A percentile compares a stretch with the other conserved stretches of the same genome.
Conservation (phyloP, 2,888 invertebrate species). For the Drosophila emarginata region DNA sequence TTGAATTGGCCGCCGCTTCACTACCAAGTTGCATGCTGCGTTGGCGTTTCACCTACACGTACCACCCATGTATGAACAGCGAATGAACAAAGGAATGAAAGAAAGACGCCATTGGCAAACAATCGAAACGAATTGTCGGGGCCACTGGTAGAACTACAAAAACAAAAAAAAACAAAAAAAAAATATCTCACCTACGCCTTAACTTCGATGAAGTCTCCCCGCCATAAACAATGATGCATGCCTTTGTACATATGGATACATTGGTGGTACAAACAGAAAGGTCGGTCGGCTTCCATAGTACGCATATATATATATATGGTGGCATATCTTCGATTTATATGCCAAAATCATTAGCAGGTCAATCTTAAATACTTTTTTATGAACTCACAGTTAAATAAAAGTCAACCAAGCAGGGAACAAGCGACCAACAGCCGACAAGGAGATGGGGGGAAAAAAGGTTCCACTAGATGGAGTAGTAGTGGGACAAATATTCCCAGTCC, state of each 20-base stretch:
- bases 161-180: slow-evolving; percentile 13
- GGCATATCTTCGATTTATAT: slow-evolving; percentile 52
- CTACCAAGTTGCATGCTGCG: slow-evolving; percentile 51
- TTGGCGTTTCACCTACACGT: slow-evolving; percentile 35
- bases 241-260: not conserved
- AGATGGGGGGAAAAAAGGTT: not conserved
- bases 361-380: slow-evolving; percentile 70
- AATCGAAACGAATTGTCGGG: slow-evolving; percentile 21
- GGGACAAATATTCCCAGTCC: slow-evolving; percentile 15
- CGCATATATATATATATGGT: slow-evolving; percentile 41
- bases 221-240: slow-evolving; percentile 1
- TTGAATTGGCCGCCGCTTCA: slow-evolving; percentile 13
- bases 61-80: slow-evolving; percentile 7
- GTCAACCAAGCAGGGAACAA: slow-evolving; percentile 37
- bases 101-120: slow-evolving; percentile 59
- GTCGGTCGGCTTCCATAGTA: slow-evolving; percentile 10
- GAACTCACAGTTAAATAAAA: slow-evolving; percentile 64
- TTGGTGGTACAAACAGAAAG: not conserved
- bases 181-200: slow-evolving; percentile 58
- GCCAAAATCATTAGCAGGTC: slow-evolving; percentile 48
- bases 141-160: slow-evolving; percentile 21
- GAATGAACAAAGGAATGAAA: slow-evolving; percentile 20
- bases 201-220: not conserved
- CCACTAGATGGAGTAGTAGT: slow-evolving; percentile 8
- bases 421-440: not conserved